These are phyloP conservation scores for Spodoptera litura DNA, from an alignment of 1,140 invertebrate species.

Conservation along the genomic window DNA sequence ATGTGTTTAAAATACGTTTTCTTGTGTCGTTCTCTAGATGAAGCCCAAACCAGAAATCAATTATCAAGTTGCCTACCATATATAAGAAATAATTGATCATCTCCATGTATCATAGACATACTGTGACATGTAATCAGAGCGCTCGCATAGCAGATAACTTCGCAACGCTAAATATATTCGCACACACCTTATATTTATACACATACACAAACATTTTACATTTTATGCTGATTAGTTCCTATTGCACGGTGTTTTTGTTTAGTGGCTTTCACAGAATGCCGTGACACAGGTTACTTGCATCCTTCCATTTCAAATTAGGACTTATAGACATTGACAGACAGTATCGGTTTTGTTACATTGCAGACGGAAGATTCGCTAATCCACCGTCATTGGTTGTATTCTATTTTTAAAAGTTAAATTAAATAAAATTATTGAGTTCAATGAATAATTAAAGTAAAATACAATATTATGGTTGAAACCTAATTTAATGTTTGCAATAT, in stretches of 20 bases:
- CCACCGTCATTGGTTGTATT: neutral
- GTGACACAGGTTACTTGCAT: conserved; percentile 30
- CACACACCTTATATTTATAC: conserved; percentile 45
- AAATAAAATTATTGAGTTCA: too few species aligned
- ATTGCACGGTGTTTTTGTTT: conserved; percentile 19
- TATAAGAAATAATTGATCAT: conserved; percentile 28
- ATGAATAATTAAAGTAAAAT: too few species aligned
- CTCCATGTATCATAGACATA: conserved; percentile 24
- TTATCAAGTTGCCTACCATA: neutral
- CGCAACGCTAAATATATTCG: conserved; percentile 45
- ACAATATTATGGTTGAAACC: too few species aligned
- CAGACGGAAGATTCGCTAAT: neutral
- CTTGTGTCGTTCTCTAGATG: too few species aligned
- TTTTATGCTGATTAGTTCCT: conserved; percentile 20
- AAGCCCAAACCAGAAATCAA: too few species aligned
- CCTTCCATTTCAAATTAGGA: neutral
- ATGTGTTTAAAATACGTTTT: too few species aligned
- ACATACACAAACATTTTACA: neutral
- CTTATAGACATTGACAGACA: neutral
- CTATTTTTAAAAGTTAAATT: neutral
- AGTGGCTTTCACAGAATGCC: conserved; percentile 12
- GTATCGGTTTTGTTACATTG: neutral
- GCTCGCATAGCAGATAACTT: conserved; percentile 48
- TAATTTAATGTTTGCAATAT: too few species aligned
- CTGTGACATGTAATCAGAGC: conserved; percentile 17